Percentiles rank a stretch among this genome's conserved stretches.
Conservation (phyloP, 1,140 invertebrate genomes). For the Bradysia coprophila region DNA sequence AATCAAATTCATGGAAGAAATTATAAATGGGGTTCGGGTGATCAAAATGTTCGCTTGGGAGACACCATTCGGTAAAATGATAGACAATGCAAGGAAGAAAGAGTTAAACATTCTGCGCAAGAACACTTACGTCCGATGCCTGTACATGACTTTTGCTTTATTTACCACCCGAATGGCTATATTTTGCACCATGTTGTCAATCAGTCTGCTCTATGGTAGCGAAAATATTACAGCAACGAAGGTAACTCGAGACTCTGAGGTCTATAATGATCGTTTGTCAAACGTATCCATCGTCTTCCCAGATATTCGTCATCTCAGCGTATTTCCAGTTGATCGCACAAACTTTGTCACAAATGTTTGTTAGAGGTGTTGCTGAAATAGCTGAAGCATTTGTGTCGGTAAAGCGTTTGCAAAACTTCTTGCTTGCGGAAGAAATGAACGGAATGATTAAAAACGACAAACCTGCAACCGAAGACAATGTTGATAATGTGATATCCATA, state of each 20-base stretch:
- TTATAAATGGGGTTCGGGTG: constrained; percentile 30
- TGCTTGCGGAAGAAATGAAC: no score
- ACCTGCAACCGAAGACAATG: constrained; percentile 30
- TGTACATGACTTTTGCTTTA: constrained; percentile 52
- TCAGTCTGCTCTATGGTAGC: constrained; percentile 20
- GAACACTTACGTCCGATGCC: constrained; percentile 32
- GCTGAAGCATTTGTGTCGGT: constrained; percentile 39
- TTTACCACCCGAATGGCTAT: constrained; percentile 47
- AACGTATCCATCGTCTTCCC: constrained; percentile 8
- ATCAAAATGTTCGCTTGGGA: constrained; percentile 90
- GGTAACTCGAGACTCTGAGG: constrained; percentile 11
- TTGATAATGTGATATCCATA: not conserved
- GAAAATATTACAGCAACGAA: constrained; percentile 34
- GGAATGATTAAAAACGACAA: no score
- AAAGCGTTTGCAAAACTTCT: constrained; percentile 30
- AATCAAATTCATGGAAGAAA: constrained; percentile 60
- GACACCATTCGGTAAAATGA: constrained; percentile 42
- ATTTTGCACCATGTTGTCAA: constrained; percentile 38
- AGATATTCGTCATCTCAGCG: constrained; percentile 45
- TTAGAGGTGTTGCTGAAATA: constrained; percentile 41
- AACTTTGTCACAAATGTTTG: constrained; percentile 48
- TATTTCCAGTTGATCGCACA: constrained; percentile 42
- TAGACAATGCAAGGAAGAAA: constrained; percentile 8
- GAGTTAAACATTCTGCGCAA: not conserved
- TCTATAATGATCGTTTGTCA: not conserved